Evolutionary conservation across 2,888 invertebrate species (phyloP).

Genomic region (Sesia bembeciformis): DNA sequence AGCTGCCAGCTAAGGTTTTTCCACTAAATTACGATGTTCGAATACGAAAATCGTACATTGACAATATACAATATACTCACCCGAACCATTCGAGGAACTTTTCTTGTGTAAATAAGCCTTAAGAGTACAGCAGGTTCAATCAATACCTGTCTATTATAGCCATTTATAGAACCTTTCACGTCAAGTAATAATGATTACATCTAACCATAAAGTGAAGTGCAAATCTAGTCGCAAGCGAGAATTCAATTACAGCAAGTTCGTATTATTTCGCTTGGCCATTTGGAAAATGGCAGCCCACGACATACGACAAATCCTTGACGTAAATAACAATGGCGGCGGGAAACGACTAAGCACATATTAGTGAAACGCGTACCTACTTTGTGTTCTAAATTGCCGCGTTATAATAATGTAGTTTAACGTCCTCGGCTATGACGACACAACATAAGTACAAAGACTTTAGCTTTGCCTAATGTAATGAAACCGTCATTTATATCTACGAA

Average conservation of each 20-base stretch:
- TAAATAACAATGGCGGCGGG: constrained; percentile 24
- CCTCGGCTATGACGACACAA: constrained; percentile 1
- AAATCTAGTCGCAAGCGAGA: constrained; percentile 11
- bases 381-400: constrained; percentile 28
- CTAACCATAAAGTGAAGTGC: constrained; percentile 10
- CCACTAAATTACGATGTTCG: no score
- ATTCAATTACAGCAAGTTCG: constrained; percentile 20
- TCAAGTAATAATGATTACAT: not conserved
- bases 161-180: not conserved
- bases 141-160: no score
- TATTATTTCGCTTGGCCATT: constrained; percentile 24
- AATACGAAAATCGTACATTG: no score
- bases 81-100: no score
- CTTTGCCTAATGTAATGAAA: no score
- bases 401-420: constrained; percentile 24
- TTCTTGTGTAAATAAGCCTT: no score
- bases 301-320: constrained; percentile 31
- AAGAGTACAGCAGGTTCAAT: no score
- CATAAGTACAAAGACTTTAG: not conserved
- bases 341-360: constrained; percentile 23
- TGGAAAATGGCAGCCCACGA: constrained; percentile 24
- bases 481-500: no score
- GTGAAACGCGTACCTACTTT: constrained; percentile 22
- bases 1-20: no score
- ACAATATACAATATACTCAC: no score